These are phyloP conservation scores for Phyllopteryx taeniolatus DNA, from an alignment of 2,113 vertebrate genomes.

Conservation along the genomic window DNA sequence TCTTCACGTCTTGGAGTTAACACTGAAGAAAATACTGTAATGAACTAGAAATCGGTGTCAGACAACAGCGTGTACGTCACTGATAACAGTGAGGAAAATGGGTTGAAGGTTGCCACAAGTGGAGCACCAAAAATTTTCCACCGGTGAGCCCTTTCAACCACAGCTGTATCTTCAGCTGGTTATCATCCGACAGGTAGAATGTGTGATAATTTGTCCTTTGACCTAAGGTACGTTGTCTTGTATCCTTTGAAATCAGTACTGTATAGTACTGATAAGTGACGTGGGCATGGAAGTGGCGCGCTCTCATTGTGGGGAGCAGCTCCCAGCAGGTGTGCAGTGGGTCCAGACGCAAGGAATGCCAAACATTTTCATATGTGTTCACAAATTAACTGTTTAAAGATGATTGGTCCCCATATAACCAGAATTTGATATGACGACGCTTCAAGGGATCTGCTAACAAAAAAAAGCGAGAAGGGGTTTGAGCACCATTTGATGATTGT, in stretches of 20 bases:
- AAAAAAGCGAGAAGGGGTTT: too few relatives aligned
- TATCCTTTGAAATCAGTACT: not conserved
- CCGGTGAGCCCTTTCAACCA: not conserved
- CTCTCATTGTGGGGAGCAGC: not conserved
- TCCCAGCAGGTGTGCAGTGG: too few relatives aligned
- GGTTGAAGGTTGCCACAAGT: not conserved
- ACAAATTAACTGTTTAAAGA: too few relatives aligned
- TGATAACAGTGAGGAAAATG: not conserved
- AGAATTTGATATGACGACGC: too few relatives aligned
- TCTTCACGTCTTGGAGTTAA: too few relatives aligned
- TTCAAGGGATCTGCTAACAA: too few relatives aligned
- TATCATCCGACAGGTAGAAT: not conserved
- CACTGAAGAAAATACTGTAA: not conserved
- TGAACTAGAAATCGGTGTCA: not conserved
- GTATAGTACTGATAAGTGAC: not conserved
- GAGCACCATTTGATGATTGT: too few relatives aligned
- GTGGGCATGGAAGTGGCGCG: not conserved
- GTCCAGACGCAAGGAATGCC: too few relatives aligned
- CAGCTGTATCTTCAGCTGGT: not conserved
- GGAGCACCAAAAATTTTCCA: not conserved
- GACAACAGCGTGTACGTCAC: not conserved
- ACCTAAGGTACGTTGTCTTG: not conserved
- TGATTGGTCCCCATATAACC: too few relatives aligned
- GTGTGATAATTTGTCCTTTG: not conserved
- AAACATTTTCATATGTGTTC: too few relatives aligned